phyloP scores from a whole-genome alignment of 1,140 invertebrate genomes.

The Drosophila mauritiana region DNA sequence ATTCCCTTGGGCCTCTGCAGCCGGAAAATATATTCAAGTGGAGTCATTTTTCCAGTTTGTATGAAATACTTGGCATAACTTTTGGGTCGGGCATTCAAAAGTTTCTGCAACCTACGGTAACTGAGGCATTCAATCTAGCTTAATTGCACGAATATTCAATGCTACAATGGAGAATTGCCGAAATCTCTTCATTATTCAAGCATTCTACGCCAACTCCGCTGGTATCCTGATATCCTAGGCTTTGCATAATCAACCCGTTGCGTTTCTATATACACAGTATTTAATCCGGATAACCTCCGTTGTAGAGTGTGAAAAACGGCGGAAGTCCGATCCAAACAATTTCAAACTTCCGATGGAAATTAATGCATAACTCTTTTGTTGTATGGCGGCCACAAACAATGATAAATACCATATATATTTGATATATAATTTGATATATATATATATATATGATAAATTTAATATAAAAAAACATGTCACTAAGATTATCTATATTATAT shows the following conservation, averaged over 20 bases:
- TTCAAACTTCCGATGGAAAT: neutral
- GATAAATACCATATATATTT: too few species aligned
- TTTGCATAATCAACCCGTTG: conserved; percentile 17
- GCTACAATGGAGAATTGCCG: neutral
- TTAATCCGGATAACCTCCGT: neutral
- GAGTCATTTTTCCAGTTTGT: conserved; percentile 30
- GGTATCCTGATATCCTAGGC: too few species aligned
- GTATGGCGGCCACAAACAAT: too few species aligned
- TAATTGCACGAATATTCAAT: conserved; percentile 19
- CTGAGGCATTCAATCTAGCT: conserved; percentile 19
- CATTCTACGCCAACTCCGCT: neutral
- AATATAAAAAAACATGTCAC: too few species aligned
- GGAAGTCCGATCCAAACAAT: conserved; percentile 3
- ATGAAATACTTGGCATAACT: conserved; percentile 42
- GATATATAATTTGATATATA: too few species aligned
- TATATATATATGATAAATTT: too few species aligned
- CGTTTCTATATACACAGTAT: neutral
- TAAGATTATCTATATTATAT: too few species aligned
- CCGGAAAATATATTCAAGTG: conserved; percentile 14
- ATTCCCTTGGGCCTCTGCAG: conserved; percentile 25
- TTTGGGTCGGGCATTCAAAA: conserved; percentile 27
- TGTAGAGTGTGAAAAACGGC: neutral
- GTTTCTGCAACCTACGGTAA: conserved; percentile 12
- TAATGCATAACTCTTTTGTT: too few species aligned
- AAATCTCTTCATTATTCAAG: conserved; percentile 14